These are phyloP conservation scores for Timema podura DNA, from an alignment of 2,888 invertebrate genomes.

Conservation along the genomic window DNA sequence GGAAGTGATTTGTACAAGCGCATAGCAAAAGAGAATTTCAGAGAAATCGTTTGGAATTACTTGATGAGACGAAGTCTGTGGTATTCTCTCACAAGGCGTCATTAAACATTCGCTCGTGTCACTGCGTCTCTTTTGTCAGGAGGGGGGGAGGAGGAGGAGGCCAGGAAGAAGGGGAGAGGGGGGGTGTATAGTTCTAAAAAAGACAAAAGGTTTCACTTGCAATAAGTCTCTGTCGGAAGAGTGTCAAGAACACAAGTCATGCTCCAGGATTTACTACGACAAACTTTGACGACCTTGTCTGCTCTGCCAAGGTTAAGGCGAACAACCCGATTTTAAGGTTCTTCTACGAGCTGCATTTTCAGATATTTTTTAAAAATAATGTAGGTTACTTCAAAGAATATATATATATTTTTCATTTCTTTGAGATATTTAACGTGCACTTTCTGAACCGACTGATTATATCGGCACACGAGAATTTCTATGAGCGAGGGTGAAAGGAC, in stretches of 20 bases:
- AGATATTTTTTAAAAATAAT: no score
- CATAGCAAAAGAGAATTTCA: neutral
- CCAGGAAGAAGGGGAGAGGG: no score
- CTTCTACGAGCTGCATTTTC: no score
- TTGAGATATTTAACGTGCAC: no score
- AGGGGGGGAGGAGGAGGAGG: no score
- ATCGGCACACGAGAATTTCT: no score
- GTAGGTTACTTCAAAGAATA: no score
- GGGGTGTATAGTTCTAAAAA: no score
- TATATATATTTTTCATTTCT: no score
- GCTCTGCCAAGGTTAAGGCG: neutral
- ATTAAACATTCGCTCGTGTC: constrained; percentile 14
- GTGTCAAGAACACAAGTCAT: neutral
- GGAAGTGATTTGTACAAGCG: neutral
- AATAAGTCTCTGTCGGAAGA: constrained; percentile 10
- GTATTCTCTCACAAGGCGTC: neutral
- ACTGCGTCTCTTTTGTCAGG: constrained; percentile 10
- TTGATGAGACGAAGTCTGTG: constrained; percentile 2
- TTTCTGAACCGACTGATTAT: no score
- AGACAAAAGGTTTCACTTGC: constrained; percentile 16
- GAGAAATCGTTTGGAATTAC: constrained; percentile 15
- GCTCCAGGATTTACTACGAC: neutral
- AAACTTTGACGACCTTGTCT: constrained; percentile 15
- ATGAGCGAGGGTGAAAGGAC: no score
- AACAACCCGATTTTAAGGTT: no score